Evolutionary conservation across 2,888 invertebrate genomes (phyloP), one percentile per base, ranked within the genome.

Genomic region (Tolmerus cingulatus): DNA sequence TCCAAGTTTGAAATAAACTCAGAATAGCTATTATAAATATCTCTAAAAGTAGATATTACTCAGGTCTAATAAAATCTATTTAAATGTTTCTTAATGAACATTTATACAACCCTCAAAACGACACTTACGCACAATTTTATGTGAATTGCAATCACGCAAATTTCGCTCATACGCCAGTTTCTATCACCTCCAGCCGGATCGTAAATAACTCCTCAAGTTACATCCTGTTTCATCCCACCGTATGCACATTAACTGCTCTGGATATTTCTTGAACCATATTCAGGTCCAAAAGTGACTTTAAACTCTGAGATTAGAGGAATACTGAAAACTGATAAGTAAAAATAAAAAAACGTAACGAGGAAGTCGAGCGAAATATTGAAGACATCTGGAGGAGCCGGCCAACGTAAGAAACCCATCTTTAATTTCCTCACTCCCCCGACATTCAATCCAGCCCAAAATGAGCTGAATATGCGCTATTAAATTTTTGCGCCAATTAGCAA

Each of bases 401-500:
- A 19, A 7, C 37, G 40, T 78, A 37, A 23, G 27, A 79, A 79
- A 79, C 77, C 12, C 40, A 19, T 43, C 27, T 76, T 37, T 14
- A 43, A 43, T 40, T 78, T 43, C 78, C 76, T 76, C 14, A 9
- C 43, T 37, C 37, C 40, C 27, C 43, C 14, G 78, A 37, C 7
- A 76, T 76, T 76, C 14, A 76, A 76, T 76, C 76, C 74, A 34
- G 37, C 5, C 78, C 43, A 16, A 37, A 40, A 78, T 78, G 46
- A 23, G n/a, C 37, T 78, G n/a, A 12, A 43, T 78, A 78, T 78
- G 43, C 43, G 78, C 43, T 43, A 78, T 78, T 40, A n/a, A 78
- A 78, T 40, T 78, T 40, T 43, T 78, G 37, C 43, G 23, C 78
- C 43, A 78, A 78, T 78, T 78, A 78, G 46, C n/a, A n/a, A n/a